phyloP scores from a whole-genome alignment of 2,797 vertebrate genomes.

The Hemibagrus guttatus region DNA sequence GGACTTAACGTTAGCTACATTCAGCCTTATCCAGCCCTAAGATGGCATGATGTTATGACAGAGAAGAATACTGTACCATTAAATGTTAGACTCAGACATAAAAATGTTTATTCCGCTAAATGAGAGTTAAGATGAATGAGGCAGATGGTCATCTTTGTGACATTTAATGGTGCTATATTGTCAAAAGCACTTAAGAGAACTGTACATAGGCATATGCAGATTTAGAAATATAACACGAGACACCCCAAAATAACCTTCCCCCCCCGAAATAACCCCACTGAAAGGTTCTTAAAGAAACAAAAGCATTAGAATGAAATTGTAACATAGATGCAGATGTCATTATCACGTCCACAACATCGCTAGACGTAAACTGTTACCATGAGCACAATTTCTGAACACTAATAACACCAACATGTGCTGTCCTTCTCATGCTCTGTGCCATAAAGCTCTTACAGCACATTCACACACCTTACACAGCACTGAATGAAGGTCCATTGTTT shows the following conservation, averaged over 20 bases:
- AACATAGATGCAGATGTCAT: conserved; percentile 1
- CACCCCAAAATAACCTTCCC: background rate
- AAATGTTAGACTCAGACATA: background rate
- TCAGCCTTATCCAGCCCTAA: conserved; percentile 9
- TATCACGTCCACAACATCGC: background rate
- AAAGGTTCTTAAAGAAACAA: conserved; percentile 25
- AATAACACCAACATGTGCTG: conserved; percentile 18
- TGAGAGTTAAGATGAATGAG: background rate
- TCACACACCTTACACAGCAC: background rate
- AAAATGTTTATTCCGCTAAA: background rate
- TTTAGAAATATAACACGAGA: background rate
- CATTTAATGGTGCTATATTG: no score
- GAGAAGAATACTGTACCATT: background rate
- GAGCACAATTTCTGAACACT: conserved; percentile 9
- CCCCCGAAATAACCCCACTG: background rate
- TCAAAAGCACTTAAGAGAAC: background rate
- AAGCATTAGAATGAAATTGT: conserved; percentile 27
- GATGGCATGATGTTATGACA: background rate
- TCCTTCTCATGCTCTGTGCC: conserved; percentile 26
- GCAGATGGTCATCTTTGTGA: background rate
- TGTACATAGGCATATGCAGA: background rate
- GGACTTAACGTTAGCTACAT: no score
- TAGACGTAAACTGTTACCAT: conserved; percentile 18
- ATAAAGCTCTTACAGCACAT: conserved; percentile 10
- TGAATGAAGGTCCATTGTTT: background rate